These are phyloP conservation scores for Pipa parva DNA, from an alignment of 2,113 vertebrate genomes.

Conservation along the genomic window DNA sequence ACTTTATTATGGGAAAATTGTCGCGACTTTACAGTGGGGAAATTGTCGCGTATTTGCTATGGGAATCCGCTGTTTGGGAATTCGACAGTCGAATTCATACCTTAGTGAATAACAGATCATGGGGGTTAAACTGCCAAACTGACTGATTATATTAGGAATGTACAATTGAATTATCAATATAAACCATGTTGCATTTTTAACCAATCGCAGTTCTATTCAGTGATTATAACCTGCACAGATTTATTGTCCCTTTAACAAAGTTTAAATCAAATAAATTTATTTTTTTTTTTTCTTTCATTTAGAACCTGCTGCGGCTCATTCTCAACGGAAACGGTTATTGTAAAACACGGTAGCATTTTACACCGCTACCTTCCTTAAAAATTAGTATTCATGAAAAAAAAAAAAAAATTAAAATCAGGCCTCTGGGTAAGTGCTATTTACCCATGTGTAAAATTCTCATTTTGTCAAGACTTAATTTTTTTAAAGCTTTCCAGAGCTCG, in stretches of 20 bases:
- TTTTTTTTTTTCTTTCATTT: not conserved
- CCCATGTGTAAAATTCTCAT: conserved; percentile 43
- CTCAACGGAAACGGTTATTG: conserved; percentile 22
- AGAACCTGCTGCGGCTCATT: conserved; percentile 1
- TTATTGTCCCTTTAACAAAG: too few relatives aligned
- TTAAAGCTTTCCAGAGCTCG: conserved; percentile 19
- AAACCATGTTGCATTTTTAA: not conserved
- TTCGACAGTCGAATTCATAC: too few relatives aligned
- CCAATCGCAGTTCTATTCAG: too few relatives aligned
- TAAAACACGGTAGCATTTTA: conserved; percentile 31
- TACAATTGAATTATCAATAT: too few relatives aligned
- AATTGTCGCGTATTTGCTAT: too few relatives aligned
- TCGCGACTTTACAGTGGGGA: too few relatives aligned
- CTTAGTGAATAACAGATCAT: too few relatives aligned
- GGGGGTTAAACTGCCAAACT: too few relatives aligned
- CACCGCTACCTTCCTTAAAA: conserved; percentile 26
- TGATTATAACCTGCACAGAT: too few relatives aligned
- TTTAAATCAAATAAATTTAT: conserved; percentile 23
- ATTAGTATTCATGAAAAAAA: conserved; percentile 40
- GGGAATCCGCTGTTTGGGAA: too few relatives aligned
- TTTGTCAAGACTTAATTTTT: conserved; percentile 41
- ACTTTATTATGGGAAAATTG: too few relatives aligned
- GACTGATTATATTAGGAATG: too few relatives aligned
- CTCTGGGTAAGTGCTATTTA: conserved; percentile 36
- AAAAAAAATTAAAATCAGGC: conserved; percentile 24